Percentiles rank a stretch among this genome's conserved stretches.
Evolutionary conservation across 2,888 invertebrate species (phyloP).

Genomic region (Catonia carolina): DNA sequence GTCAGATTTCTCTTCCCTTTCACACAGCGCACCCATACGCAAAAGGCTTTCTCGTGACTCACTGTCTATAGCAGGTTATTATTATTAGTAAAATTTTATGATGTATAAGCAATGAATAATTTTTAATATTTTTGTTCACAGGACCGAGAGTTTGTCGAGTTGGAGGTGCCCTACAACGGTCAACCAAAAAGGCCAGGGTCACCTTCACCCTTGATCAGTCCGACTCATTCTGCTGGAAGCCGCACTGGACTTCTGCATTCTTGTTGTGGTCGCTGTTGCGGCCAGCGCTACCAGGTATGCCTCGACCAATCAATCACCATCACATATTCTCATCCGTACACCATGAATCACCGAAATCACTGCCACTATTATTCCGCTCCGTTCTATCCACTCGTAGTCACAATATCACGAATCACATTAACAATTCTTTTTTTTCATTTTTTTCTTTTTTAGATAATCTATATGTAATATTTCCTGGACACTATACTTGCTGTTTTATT

Average conservation of each 20-base stretch:
- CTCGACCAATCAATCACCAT: constrained; percentile 25
- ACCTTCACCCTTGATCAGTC: constrained; percentile 79
- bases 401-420: too few relatives aligned
- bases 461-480: too few relatives aligned
- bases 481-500: too few relatives aligned
- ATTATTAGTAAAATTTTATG: too few relatives aligned
- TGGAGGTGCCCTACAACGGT: constrained; percentile 91
- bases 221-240: constrained; percentile 76
- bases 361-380: too few relatives aligned
- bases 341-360: not conserved
- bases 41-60: too few relatives aligned
- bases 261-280: constrained; percentile 73
- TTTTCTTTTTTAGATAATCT: too few relatives aligned
- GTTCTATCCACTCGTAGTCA: too few relatives aligned
- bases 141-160: constrained; percentile 96
- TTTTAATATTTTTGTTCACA: constrained; percentile 48
- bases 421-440: not conserved
- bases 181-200: constrained; percentile 87
- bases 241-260: constrained; percentile 64
- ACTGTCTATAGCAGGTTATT: too few relatives aligned
- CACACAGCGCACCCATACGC: too few relatives aligned
- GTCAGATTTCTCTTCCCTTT: too few relatives aligned
- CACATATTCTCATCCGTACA: not conserved
- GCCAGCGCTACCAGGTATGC: constrained; percentile 80
- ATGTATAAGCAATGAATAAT: too few relatives aligned